phyloP scores from a whole-genome alignment of 2,113 vertebrate genomes.

The Dolichotis patagonum region DNA sequence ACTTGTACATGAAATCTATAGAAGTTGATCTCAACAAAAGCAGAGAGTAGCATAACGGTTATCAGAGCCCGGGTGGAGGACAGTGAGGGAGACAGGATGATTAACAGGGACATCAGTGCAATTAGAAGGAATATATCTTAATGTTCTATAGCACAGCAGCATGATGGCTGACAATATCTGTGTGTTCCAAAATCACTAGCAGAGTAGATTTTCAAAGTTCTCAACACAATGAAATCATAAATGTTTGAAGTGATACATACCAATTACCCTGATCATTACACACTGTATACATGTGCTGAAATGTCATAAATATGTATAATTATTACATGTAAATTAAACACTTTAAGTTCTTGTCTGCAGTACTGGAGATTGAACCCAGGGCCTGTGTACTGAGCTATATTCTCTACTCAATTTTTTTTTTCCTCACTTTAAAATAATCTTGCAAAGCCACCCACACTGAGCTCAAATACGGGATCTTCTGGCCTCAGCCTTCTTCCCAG shows the following conservation, averaged over 20 bases:
- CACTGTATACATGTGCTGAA: too few relatives aligned
- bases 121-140: neutral
- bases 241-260: neutral
- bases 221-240: neutral
- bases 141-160: neutral
- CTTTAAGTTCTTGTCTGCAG: neutral
- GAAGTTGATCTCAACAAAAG: neutral
- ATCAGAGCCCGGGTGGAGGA: neutral
- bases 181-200: neutral
- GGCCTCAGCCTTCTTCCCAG: neutral
- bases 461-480: neutral
- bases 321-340: neutral
- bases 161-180: neutral
- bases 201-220: neutral
- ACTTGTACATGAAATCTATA: neutral
- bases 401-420: neutral
- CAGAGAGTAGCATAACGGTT: neutral
- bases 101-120: neutral
- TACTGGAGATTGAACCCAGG: neutral
- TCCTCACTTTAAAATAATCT: neutral
- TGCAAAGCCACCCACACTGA: neutral
- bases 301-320: neutral
- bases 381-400: neutral
- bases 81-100: neutral
- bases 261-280: too few relatives aligned